Percentiles rank a stretch among this genome's conserved stretches.
phyloP scores from a whole-genome alignment of 2,797 vertebrate species.

The Discoglossus pictus region DNA sequence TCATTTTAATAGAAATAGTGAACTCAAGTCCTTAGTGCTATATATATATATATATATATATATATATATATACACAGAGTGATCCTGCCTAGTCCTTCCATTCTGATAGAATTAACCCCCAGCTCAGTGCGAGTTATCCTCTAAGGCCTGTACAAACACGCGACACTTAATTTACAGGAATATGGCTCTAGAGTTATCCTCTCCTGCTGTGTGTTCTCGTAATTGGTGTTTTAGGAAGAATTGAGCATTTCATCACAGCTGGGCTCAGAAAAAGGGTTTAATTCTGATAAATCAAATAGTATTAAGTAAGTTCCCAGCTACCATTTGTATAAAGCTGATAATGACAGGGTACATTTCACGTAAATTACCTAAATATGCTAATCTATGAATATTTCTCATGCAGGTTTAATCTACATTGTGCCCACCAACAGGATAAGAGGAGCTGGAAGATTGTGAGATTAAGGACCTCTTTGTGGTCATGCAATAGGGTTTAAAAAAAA shows the following conservation, averaged over 20 bases:
- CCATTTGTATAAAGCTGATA: conserved; percentile 3
- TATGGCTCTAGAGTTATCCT: neutral
- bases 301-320: conserved; percentile 5
- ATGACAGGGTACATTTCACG: neutral
- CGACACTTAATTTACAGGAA: conserved; percentile 16
- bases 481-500: no score
- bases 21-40: no score
- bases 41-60: no score
- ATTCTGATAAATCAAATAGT: conserved; percentile 16
- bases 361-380: no score
- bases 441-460: no score
- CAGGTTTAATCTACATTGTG: no score
- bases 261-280: conserved; percentile 15
- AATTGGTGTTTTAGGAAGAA: conserved; percentile 29
- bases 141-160: conserved; percentile 20
- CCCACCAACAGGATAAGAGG: no score
- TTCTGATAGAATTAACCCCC: conserved; percentile 10
- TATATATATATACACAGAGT: no score
- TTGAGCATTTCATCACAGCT: conserved; percentile 23
- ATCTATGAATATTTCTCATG: no score
- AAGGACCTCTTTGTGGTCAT: no score
- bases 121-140: conserved; percentile 7
- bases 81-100: conserved; percentile 1
- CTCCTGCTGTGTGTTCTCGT: conserved; percentile 19
- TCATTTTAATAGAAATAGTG: no score